Conservation (phyloP, 2,888 invertebrate genomes). For the Meliscaeva auricollis region DNA sequence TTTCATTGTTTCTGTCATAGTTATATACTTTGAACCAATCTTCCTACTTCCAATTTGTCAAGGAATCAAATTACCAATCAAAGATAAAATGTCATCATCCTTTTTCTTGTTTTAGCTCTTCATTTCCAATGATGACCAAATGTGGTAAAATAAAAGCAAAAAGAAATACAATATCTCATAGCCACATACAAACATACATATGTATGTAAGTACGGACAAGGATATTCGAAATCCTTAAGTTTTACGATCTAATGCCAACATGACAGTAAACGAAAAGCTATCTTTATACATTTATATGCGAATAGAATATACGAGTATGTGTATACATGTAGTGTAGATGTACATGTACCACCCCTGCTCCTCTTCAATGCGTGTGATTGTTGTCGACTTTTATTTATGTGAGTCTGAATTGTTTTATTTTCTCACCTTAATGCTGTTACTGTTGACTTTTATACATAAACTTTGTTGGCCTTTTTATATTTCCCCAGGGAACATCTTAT, state of each 20-base stretch:
- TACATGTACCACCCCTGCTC: too few species aligned
- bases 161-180: constrained; percentile 44
- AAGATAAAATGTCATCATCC: constrained; percentile 64
- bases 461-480: constrained; percentile 32
- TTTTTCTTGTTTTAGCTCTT: constrained; percentile 57
- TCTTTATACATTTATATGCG: neutral
- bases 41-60: constrained; percentile 23
- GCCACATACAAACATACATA: neutral
- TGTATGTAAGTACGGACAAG: neutral
- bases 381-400: constrained; percentile 36
- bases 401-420: constrained; percentile 33
- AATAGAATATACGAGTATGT: neutral
- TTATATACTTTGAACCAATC: constrained; percentile 20
- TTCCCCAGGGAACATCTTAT: constrained; percentile 33
- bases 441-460: constrained; percentile 38
- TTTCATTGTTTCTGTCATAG: constrained; percentile 14
- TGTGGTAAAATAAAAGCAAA: constrained; percentile 43
- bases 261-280: constrained; percentile 15
- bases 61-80: constrained; percentile 59
- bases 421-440: constrained; percentile 36
- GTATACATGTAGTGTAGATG: too few species aligned
- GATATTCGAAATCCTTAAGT: constrained; percentile 23
- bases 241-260: constrained; percentile 24
- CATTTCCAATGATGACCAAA: constrained; percentile 68
- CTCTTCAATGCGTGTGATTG: constrained; percentile 21